A percentile compares a stretch with the other conserved stretches of the same genome.
These are phyloP conservation scores for Otocyon megalotis DNA, from an alignment of 2,113 vertebrate genomes.

Conservation along the genomic window DNA sequence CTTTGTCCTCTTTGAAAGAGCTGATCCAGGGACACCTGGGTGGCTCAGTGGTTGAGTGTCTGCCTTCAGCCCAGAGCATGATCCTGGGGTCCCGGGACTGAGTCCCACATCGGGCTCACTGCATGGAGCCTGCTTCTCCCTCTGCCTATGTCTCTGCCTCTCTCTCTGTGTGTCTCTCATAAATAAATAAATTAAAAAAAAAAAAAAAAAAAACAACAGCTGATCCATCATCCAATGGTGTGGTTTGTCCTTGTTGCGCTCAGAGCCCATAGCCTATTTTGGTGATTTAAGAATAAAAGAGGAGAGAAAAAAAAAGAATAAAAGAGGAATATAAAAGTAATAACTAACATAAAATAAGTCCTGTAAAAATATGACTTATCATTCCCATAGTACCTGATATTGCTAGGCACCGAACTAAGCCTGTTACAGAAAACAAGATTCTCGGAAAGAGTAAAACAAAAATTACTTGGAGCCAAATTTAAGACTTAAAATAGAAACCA, in stretches of 20 bases:
- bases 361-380: neutral
- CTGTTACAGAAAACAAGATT: constrained; percentile 25
- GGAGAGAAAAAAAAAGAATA: neutral
- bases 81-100: no score
- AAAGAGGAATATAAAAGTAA: neutral
- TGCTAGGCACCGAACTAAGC: neutral
- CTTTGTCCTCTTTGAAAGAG: neutral
- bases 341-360: neutral
- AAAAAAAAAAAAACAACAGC: neutral
- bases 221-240: neutral
- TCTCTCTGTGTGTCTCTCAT: no score
- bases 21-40: neutral
- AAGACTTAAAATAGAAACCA: constrained; percentile 52
- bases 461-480: constrained; percentile 41
- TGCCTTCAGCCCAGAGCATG: no score
- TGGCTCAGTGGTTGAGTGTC: no score
- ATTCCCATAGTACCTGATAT: neutral
- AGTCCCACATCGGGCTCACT: no score
- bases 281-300: neutral
- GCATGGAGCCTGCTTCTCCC: no score
- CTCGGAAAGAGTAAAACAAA: constrained; percentile 8
- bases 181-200: no score
- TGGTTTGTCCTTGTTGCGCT: neutral
- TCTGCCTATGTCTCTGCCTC: no score
- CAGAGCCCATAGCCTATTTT: neutral